These are phyloP conservation scores for Hypomesus transpacificus DNA, from an alignment of 2,113 vertebrate genomes.

Conservation along the genomic window DNA sequence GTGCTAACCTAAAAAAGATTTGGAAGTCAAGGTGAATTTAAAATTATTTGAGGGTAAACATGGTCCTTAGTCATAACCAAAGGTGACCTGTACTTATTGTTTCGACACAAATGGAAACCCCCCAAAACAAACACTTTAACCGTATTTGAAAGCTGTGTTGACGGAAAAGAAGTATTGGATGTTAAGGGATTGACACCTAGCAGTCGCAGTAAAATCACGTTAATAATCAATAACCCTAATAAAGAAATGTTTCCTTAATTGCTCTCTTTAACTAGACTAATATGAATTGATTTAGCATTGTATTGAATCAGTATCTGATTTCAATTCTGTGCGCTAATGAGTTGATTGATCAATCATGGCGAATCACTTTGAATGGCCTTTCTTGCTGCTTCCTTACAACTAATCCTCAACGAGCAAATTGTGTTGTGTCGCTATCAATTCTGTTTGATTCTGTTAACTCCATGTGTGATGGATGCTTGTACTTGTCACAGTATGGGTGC, in stretches of 20 bases:
- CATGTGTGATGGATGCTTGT: constrained; percentile 3
- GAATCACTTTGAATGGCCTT: constrained; percentile 67
- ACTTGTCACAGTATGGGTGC: neutral
- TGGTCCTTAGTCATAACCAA: no score
- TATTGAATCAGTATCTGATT: constrained; percentile 45
- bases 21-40: no score
- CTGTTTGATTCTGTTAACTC: constrained; percentile 1
- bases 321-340: constrained; percentile 73
- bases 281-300: neutral
- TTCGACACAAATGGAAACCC: no score
- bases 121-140: neutral
- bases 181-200: neutral
- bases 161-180: neutral
- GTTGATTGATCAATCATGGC: constrained; percentile 75
- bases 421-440: neutral
- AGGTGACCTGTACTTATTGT: no score
- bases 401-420: constrained; percentile 77
- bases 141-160: neutral
- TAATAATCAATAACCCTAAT: neutral
- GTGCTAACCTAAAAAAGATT: no score
- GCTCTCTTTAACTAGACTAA: constrained; percentile 45
- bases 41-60: no score
- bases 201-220: neutral
- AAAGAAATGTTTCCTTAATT: constrained; percentile 13
- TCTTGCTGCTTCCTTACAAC: constrained; percentile 99